A percentile compares a stretch with the other conserved stretches of the same genome.
Evolutionary conservation across 1,140 invertebrate genomes (phyloP).

Genomic region (Aphidius ervi): DNA sequence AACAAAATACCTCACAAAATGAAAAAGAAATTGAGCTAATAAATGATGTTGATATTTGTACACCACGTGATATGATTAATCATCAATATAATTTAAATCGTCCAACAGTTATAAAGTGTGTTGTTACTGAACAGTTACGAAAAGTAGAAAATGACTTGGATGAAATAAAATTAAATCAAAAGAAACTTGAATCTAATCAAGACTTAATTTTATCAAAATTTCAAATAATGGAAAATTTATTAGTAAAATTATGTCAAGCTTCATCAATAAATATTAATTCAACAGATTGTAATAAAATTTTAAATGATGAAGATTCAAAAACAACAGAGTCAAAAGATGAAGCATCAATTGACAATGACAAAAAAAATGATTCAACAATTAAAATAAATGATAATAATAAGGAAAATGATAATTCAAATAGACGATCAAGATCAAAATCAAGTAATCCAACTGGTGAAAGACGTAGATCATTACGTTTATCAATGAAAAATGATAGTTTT

Average conservation of each 20-base stretch:
- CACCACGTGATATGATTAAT: neutral
- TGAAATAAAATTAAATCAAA: no score
- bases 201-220: no score
- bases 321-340: neutral
- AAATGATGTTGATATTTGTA: neutral
- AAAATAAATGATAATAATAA: neutral
- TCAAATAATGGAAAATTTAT: no score
- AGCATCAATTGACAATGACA: neutral
- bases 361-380: neutral
- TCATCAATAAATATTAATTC: no score
- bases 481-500: slow-evolving; percentile 11
- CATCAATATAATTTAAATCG: no score
- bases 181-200: no score
- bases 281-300: no score
- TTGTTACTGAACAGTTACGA: no score
- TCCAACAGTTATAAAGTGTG: no score
- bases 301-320: neutral
- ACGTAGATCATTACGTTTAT: slow-evolving; percentile 4
- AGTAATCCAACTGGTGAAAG: neutral
- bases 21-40: neutral
- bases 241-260: no score
- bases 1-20: neutral
- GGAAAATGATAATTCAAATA: neutral
- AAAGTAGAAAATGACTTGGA: no score
- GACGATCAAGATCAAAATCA: neutral